Percentiles rank a stretch among this genome's conserved stretches.
phyloP scores from a whole-genome alignment of 2,113 vertebrate genomes.

The Lates calcarifer region DNA sequence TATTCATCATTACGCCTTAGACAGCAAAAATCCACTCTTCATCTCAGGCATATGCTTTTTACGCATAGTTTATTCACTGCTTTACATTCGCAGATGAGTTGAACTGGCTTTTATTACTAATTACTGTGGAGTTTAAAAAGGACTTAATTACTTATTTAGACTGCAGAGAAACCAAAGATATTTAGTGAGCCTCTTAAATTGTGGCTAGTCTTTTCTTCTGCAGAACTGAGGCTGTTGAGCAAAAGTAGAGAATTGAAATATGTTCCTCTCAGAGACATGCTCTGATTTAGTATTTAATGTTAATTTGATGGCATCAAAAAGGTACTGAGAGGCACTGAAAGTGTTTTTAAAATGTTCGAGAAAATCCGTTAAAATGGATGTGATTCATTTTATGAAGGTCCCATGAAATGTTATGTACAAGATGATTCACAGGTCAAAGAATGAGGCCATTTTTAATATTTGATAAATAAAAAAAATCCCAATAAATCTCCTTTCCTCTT shows the following conservation, averaged over 20 bases:
- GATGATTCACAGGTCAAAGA: slow-evolving; percentile 41
- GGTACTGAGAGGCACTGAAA: slow-evolving; percentile 24
- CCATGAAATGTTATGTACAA: slow-evolving; percentile 24
- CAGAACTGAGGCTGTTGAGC: slow-evolving; percentile 38
- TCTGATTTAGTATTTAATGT: slow-evolving; percentile 51
- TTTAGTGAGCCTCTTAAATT: slow-evolving; percentile 35
- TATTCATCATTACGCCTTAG: slow-evolving; percentile 72
- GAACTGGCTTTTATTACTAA: slow-evolving; percentile 44
- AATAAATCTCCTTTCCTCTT: slow-evolving; percentile 4
- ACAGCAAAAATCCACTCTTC: slow-evolving; percentile 69
- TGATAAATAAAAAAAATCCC: slow-evolving; percentile 1
- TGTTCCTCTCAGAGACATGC: slow-evolving; percentile 47
- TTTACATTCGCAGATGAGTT: slow-evolving; percentile 46
- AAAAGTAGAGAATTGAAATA: slow-evolving; percentile 46
- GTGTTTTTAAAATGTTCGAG: slow-evolving; percentile 28
- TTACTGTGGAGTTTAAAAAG: slow-evolving; percentile 56
- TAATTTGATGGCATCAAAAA: slow-evolving; percentile 53
- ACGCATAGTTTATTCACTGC: slow-evolving; percentile 37
- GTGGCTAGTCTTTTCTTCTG: slow-evolving; percentile 64
- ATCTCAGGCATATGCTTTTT: slow-evolving; percentile 56
- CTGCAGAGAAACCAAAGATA: slow-evolving; percentile 47
- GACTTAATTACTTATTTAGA: slow-evolving; percentile 59
- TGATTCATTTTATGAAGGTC: slow-evolving; percentile 35
- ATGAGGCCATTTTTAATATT: not conserved
- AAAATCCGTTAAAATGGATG: slow-evolving; percentile 38